These are phyloP conservation scores for Trachemys scripta DNA, from an alignment of 2,113 vertebrate genomes.

Conservation along the genomic window DNA sequence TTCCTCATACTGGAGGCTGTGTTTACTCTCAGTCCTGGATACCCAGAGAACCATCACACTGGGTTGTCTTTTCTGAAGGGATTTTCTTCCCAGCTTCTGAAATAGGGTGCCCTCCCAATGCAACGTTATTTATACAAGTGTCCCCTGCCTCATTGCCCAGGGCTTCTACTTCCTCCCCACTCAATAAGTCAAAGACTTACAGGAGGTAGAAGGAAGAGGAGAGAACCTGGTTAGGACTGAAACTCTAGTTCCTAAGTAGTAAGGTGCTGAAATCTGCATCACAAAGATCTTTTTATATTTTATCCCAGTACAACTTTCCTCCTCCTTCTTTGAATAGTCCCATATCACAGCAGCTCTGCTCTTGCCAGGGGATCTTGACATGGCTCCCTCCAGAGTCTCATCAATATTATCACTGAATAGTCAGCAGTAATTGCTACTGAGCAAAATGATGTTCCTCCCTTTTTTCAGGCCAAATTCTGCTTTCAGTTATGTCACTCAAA, in stretches of 20 bases:
- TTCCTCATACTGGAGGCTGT: not conserved
- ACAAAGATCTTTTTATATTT: not conserved
- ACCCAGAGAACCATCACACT: not conserved
- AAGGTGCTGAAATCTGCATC: not conserved
- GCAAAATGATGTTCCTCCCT: not conserved
- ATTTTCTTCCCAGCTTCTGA: not conserved
- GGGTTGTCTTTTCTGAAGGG: not conserved
- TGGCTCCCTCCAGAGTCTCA: not conserved
- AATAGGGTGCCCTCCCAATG: not conserved
- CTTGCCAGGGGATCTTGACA: not conserved
- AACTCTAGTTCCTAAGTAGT: not conserved
- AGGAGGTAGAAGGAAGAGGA: not conserved
- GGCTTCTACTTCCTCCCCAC: not conserved
- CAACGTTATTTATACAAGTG: not conserved
- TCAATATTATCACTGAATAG: not conserved
- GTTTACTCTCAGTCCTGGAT: not conserved
- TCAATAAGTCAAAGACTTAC: not conserved
- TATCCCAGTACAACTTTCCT: not conserved
- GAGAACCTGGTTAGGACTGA: not conserved
- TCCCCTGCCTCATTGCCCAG: not conserved
- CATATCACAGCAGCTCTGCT: not conserved
- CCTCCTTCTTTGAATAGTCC: not conserved
- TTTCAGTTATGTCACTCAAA: not conserved
- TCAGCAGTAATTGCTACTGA: fast-evolving
- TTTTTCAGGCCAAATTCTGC: conserved; percentile 16